These are phyloP conservation scores for Aproaerema taeniolella DNA, from an alignment of 2,888 invertebrate genomes.

Conservation along the genomic window DNA sequence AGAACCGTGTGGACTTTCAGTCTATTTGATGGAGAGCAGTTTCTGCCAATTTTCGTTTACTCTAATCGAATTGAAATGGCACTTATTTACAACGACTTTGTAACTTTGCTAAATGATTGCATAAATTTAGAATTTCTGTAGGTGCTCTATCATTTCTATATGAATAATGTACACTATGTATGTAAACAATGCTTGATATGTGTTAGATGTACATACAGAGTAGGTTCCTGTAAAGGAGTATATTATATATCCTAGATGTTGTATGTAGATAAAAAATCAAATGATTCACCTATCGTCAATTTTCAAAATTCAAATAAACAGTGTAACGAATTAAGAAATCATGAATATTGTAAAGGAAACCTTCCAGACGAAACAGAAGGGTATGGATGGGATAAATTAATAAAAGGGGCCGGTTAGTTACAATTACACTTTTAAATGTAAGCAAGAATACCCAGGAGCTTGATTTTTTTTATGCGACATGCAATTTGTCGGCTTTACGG, in stretches of 20 bases:
- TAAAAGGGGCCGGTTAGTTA: slow-evolving; percentile 74
- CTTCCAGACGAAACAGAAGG: slow-evolving; percentile 19
- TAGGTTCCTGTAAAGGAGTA: no score
- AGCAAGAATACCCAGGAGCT: no score
- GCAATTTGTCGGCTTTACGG: slow-evolving; percentile 55
- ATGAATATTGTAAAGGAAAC: slow-evolving; percentile 62
- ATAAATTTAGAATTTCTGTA: no score
- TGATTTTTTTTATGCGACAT: slow-evolving; percentile 73
- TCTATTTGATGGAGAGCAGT: slow-evolving; percentile 14
- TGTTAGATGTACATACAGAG: no score
- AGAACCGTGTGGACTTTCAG: slow-evolving; percentile 11
- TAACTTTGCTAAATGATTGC: background rate
- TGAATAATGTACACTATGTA: no score
- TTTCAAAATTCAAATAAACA: slow-evolving; percentile 38
- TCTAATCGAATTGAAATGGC: slow-evolving; percentile 13
- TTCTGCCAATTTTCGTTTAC: slow-evolving; percentile 7
- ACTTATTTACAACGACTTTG: slow-evolving; percentile 12
- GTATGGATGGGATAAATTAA: slow-evolving; percentile 74
- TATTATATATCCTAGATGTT: no score
- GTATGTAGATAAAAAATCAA: no score
- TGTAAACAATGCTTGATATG: no score
- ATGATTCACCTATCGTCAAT: no score
- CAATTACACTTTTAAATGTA: slow-evolving; percentile 76
- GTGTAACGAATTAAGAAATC: slow-evolving; percentile 30
- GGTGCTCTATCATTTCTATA: no score